Conservation (phyloP, 1,140 invertebrate species). For the Lasioglossum albipes region DNA sequence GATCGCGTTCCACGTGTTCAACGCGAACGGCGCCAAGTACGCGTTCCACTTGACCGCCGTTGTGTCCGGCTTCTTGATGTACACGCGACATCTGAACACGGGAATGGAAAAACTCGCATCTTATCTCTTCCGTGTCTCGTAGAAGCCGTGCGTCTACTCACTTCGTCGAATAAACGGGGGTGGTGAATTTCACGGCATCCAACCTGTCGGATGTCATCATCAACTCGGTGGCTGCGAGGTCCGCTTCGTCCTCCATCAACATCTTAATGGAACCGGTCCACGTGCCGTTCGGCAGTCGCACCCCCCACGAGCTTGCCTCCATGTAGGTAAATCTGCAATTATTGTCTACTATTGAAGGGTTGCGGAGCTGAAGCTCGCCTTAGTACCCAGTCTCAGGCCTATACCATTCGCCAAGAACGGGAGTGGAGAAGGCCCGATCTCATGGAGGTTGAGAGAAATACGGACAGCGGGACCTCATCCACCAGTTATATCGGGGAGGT, state of each 20-base stretch:
- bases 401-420: too few relatives aligned
- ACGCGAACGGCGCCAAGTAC: constrained; percentile 72
- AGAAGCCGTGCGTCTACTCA: constrained; percentile 17
- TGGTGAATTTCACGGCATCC: constrained; percentile 72
- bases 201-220: constrained; percentile 74
- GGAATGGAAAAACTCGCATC: too few relatives aligned
- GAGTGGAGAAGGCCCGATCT: too few relatives aligned
- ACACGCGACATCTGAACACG: constrained; percentile 66
- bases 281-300: constrained; percentile 62
- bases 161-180: constrained; percentile 74
- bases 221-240: constrained; percentile 73
- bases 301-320: constrained; percentile 69
- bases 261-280: constrained; percentile 72
- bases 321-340: constrained; percentile 55
- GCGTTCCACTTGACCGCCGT: constrained; percentile 73
- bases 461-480: too few relatives aligned
- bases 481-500: too few relatives aligned
- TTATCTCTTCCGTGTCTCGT: too few relatives aligned
- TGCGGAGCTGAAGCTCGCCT: too few relatives aligned
- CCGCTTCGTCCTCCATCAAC: constrained; percentile 65
- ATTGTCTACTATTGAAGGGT: too few relatives aligned
- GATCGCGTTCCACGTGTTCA: constrained; percentile 69
- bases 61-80: constrained; percentile 72
- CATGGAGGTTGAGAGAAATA: too few relatives aligned
- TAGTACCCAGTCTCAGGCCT: too few relatives aligned